A percentile compares a stretch with the other conserved stretches of the same genome.
Conservation (phyloP, 1,140 invertebrate genomes). For the Drosophila sp. region DNA sequence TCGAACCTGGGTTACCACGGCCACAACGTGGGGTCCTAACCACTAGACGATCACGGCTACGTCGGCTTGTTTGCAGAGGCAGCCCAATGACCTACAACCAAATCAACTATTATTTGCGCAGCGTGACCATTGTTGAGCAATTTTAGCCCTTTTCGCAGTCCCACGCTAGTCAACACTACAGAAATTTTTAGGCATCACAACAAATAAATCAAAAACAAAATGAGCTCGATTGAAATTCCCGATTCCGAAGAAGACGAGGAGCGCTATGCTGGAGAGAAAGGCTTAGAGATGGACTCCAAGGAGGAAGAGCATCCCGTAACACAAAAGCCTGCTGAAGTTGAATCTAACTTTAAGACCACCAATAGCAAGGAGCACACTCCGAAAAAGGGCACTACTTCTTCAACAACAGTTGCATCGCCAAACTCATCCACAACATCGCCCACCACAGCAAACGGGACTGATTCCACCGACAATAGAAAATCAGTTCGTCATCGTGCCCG, state of each 20-base stretch:
- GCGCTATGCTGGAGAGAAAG: neutral
- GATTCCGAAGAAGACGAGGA: slow-evolving; percentile 62
- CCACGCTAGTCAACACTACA: neutral
- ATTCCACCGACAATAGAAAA: neutral
- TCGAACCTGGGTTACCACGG: slow-evolving; percentile 95
- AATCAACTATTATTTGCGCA: neutral
- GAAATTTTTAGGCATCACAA: neutral
- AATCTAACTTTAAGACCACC: neutral
- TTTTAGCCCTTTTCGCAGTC: neutral
- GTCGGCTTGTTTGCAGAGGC: slow-evolving; percentile 27
- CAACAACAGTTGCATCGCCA: slow-evolving; percentile 1
- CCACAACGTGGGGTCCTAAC: slow-evolving; percentile 96
- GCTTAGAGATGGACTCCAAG: neutral
- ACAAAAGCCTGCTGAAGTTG: slow-evolving; percentile 3
- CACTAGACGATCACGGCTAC: slow-evolving; percentile 92
- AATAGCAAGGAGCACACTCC: slow-evolving; percentile 29
- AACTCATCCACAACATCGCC: slow-evolving; percentile 15
- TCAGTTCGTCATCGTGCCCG: slow-evolving; percentile 41
- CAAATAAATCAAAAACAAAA: neutral
- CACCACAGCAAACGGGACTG: slow-evolving; percentile 1
- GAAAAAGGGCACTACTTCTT: neutral
- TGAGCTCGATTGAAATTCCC: slow-evolving; percentile 57
- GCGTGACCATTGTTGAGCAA: neutral
- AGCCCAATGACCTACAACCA: neutral
- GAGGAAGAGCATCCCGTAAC: slow-evolving; percentile 3